These are phyloP conservation scores for Lasioglossum calceatum DNA, from an alignment of 2,888 invertebrate species.

Conservation along the genomic window DNA sequence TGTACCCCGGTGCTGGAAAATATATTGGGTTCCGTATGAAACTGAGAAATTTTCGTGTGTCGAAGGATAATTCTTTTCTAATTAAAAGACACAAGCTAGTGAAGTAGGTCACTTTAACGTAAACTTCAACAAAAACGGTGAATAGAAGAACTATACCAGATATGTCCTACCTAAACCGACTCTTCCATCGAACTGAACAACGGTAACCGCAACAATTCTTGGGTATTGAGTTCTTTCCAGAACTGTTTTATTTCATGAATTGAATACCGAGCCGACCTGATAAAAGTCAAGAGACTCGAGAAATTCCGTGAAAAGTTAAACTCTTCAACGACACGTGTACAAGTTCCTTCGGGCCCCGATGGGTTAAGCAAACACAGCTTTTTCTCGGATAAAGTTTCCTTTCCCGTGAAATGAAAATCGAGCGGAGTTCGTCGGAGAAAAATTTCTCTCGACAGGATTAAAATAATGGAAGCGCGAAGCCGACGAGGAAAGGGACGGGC, in stretches of 20 bases:
- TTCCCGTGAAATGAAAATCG: background rate
- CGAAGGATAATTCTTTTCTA: no score
- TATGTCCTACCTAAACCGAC: no score
- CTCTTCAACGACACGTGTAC: background rate
- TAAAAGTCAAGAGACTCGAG: background rate
- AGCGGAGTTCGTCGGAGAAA: background rate
- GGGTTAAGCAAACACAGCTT: background rate
- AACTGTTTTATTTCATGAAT: no score
- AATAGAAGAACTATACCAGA: no score
- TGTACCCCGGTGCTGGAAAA: background rate
- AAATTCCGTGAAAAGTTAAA: background rate
- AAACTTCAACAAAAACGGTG: no score
- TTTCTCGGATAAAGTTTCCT: background rate
- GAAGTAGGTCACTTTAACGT: no score
- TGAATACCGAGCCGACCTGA: no score
- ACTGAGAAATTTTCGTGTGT: no score
- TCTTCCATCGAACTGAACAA: no score
- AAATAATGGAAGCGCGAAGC: constrained; percentile 7
- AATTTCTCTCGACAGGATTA: background rate
- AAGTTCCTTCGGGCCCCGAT: background rate
- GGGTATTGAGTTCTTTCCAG: no score
- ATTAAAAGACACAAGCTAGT: no score
- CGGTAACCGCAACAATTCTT: no score
- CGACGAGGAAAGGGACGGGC: background rate
- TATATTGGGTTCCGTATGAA: background rate